Evolutionary conservation across 2,888 invertebrate species (phyloP), one percentile per base, ranked within the genome.

Genomic region (Microctonus aethiopoides): DNA sequence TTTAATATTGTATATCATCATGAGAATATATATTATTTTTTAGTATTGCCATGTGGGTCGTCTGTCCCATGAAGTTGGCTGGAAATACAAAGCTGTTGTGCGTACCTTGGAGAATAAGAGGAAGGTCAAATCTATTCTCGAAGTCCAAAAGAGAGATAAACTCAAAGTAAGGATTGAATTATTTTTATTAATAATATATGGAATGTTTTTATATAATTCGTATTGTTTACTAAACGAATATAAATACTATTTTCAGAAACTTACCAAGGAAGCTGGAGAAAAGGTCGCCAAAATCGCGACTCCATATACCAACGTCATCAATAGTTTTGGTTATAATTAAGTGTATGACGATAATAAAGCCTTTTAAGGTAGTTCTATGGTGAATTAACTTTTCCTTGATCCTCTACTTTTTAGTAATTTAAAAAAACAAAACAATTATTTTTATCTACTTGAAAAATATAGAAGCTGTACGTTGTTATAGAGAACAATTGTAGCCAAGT

Each of bases 61-160:
- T 80, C 90, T 99, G 77, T 96, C 98, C 56, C 96, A 97, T 87
- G 99, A 99, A 89, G 98, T 99, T 71, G 99, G 99, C 83, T 99
- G 99, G 99, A 99, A 99, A 88, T 99, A 99, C 91, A 94, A 97
- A 87, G 92, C 93, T 77, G 98, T 99, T 67, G 95, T 99, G 71
- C 93, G 95, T 86, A 96, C 97, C 75, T 90, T 99, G 78, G 99
- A 99, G 88, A 92, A 94, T 85, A 98, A 98, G 91, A 93, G 99
- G 84, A 95, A 95, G 88, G 92, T 94, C 84, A 95, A 94, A 88
- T 92, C 94, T 74, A 91, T 94, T 79, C 88, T 94, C 82, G 91
- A 90, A 83, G 91, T 93, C 71, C 93, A 94, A 84, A 93, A 92
- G 88, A 91, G 92, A 79, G 91, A 92, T 85, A 93, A 93, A 88